Conservation (phyloP, 2,113 vertebrate species). For the Tapirus terrestris region DNA sequence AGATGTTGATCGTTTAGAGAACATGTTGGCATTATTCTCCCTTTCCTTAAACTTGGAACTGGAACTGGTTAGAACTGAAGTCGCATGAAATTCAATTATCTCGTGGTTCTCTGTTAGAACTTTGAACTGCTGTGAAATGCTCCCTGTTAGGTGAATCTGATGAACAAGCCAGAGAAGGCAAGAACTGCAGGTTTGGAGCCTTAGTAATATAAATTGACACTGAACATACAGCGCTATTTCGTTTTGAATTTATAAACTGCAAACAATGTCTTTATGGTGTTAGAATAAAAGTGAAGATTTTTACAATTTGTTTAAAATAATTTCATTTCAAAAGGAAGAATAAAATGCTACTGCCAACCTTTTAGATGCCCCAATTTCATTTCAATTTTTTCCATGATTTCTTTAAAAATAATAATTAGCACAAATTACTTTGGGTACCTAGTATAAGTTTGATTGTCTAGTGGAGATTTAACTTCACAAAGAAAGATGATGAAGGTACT, state of each 20-base stretch:
- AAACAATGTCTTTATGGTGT: neutral
- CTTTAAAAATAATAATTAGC: constrained; percentile 20
- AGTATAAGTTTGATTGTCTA: neutral
- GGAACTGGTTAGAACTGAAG: constrained; percentile 56
- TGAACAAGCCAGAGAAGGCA: neutral
- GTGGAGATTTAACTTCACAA: neutral
- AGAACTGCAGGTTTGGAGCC: neutral
- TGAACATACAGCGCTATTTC: neutral
- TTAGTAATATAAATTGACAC: neutral
- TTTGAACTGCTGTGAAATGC: constrained; percentile 2
- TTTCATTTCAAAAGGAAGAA: constrained; percentile 36
- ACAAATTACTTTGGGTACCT: constrained; percentile 20
- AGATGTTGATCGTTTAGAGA: constrained; percentile 71
- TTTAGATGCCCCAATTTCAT: neutral
- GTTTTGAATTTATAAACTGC: neutral
- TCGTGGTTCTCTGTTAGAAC: constrained; percentile 42
- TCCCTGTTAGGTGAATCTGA: constrained; percentile 19
- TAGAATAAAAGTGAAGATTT: neutral
- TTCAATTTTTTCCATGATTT: neutral
- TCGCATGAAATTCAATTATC: constrained; percentile 62
- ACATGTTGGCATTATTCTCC: constrained; percentile 48
- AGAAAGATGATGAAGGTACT: neutral
- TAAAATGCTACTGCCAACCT: neutral
- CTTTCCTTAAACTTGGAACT: constrained; percentile 63
- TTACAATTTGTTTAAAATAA: constrained; percentile 30